These are phyloP conservation scores for Trichopria drosophilae DNA, from an alignment of 2,888 invertebrate species.

Conservation along the genomic window DNA sequence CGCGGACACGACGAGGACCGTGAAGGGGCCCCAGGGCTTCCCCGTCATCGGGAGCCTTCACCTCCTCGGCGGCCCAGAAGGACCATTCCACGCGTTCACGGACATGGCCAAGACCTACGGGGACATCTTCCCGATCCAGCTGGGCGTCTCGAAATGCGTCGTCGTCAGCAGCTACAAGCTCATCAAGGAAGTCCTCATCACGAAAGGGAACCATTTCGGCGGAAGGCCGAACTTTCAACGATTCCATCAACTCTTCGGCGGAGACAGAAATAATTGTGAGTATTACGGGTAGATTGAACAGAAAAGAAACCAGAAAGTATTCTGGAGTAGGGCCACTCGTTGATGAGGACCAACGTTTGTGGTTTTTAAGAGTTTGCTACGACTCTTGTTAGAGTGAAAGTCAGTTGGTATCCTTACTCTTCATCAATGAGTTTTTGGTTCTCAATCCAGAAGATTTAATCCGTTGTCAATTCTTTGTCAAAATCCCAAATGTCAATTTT, in stretches of 20 bases:
- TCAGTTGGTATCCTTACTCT: too few species aligned
- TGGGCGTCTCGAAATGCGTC: slow-evolving; percentile 72
- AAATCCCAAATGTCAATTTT: too few species aligned
- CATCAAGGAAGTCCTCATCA: slow-evolving; percentile 76
- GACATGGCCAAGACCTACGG: slow-evolving; percentile 71
- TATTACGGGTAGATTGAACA: too few species aligned
- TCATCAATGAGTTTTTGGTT: too few species aligned
- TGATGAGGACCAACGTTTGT: too few species aligned
- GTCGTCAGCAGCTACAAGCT: slow-evolving; percentile 74
- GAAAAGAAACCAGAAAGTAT: too few species aligned
- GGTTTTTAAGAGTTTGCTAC: too few species aligned
- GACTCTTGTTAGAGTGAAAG: too few species aligned
- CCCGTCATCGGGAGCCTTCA: slow-evolving; percentile 75
- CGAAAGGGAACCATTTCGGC: slow-evolving; percentile 80
- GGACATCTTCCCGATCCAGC: slow-evolving; percentile 70
- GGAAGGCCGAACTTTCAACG: slow-evolving; percentile 80
- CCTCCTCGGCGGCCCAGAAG: slow-evolving; percentile 65
- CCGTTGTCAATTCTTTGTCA: too few species aligned
- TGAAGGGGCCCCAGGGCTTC: slow-evolving; percentile 50
- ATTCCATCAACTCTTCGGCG: slow-evolving; percentile 81
- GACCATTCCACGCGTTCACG: slow-evolving; percentile 75
- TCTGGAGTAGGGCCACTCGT: too few species aligned
- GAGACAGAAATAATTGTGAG: slow-evolving; percentile 86
- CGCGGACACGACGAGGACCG: neutral
- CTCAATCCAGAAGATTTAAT: too few species aligned